Conservation (phyloP, 2,888 invertebrate genomes). For the Ichneumoninae sp. region DNA sequence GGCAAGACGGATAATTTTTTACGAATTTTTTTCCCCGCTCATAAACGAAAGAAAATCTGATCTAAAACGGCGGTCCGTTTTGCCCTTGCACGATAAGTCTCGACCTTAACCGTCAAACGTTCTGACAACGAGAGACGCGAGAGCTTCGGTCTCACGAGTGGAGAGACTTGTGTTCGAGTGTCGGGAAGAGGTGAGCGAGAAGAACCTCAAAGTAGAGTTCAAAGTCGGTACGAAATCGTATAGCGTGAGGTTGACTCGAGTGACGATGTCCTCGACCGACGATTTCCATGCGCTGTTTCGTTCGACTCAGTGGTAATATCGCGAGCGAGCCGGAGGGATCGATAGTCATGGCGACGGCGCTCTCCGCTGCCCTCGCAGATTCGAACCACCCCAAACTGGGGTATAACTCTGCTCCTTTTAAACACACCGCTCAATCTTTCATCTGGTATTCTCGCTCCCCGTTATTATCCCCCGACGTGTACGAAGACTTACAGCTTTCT, state of each 20-base stretch:
- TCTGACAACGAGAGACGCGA: constrained; percentile 12
- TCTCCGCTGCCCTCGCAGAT: constrained; percentile 52
- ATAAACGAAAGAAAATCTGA: neutral
- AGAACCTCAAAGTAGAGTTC: neutral
- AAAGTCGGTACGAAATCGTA: neutral
- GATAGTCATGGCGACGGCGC: constrained; percentile 77
- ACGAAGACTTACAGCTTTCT: neutral
- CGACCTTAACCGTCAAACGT: constrained; percentile 14
- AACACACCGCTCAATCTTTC: constrained; percentile 32
- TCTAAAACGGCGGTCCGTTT: neutral
- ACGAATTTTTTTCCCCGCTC: too few species aligned
- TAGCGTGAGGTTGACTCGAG: neutral
- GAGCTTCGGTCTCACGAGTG: neutral
- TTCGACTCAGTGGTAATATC: constrained; percentile 34
- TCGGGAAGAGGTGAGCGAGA: neutral
- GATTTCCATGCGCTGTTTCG: constrained; percentile 37
- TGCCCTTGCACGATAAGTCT: neutral
- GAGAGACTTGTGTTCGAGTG: neutral
- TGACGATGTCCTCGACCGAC: constrained; percentile 22
- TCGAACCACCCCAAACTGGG: constrained; percentile 13
- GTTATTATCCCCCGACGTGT: neutral
- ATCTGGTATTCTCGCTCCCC: neutral
- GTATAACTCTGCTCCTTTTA: constrained; percentile 24
- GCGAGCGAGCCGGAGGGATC: constrained; percentile 68
- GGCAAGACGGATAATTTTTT: neutral